These are phyloP conservation scores for Lepidotrigona ventralis DNA, from an alignment of 1,140 invertebrate genomes.

Conservation along the genomic window DNA sequence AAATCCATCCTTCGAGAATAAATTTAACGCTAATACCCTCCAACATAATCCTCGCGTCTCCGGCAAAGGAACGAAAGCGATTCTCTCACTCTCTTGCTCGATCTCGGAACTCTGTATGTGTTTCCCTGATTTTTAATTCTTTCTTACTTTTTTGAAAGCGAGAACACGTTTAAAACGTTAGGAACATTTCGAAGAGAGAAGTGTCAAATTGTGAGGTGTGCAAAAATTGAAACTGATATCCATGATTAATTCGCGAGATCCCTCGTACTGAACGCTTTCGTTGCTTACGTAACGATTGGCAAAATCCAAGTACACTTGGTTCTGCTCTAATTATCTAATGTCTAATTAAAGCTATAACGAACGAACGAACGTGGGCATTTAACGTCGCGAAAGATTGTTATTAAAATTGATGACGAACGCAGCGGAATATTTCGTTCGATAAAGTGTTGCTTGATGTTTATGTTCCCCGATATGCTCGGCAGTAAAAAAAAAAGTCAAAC, in stretches of 20 bases:
- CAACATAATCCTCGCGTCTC: background rate
- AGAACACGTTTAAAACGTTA: too few species aligned
- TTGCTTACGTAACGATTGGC: conserved; percentile 16
- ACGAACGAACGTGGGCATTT: background rate
- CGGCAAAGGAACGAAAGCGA: background rate
- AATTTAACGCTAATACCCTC: background rate
- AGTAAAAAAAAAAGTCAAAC: conserved; percentile 13
- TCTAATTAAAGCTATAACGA: conserved; percentile 30
- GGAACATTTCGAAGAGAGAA: too few species aligned
- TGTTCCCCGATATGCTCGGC: conserved; percentile 4
- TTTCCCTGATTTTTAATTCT: too few species aligned
- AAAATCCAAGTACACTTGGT: conserved; percentile 16
- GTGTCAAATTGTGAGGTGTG: background rate
- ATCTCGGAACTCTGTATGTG: background rate
- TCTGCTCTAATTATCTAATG: conserved; percentile 24
- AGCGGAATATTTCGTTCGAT: conserved; percentile 7
- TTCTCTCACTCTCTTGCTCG: conserved; percentile 2
- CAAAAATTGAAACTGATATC: background rate
- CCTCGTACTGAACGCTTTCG: background rate
- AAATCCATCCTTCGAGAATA: conserved; percentile 7
- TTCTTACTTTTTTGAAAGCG: too few species aligned
- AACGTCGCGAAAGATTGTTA: conserved; percentile 10
- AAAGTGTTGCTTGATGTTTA: conserved; percentile 22
- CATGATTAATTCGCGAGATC: background rate
- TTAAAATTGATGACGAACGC: conserved; percentile 12